Evolutionary conservation across 2,113 vertebrate species (phyloP), one percentile per base, ranked within the genome.

Genomic region (Pomatostomus ruficeps): DNA sequence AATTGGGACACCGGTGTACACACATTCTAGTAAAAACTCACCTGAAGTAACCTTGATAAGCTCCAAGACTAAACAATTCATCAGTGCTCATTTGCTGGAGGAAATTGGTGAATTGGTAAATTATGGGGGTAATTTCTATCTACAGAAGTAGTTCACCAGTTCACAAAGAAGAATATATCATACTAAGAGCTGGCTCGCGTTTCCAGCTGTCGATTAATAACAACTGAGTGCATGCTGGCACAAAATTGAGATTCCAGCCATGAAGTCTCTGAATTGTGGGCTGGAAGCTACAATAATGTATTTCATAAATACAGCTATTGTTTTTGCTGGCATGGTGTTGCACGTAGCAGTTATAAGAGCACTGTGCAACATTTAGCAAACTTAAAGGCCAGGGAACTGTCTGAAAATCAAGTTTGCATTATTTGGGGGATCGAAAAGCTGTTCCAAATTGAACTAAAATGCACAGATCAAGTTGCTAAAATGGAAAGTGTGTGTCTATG

Each of bases 251-350:
- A 93, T 97, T 96, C 78, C 91, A 95, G 40, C 78, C 67, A 55
- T 72, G 90, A 86, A 93, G 74, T 55, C 73, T 92, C 81, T 73
- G 74, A 91, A 94, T 43, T 82, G 84, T 79, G 46, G 95, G 84
- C 68, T 94, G 90, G 83, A 92, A 96, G 57, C 55, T 40, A 15
- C 77, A 91, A 46, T 91, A 88, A 95, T 48, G 33, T 85, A 88
- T 93, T 95, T 93, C 81, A 82, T 85, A 95, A 93, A 89, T 94
- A 36, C 68, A 65, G 61, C 94, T 93, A 90, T 92, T 96, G 96
- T 95, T 95, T 96, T 95, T 93, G 67, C 85, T 97, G 96, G 96
- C 88, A 42, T 88, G 12, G 3, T 21, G 40, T 35, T 55, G 55
- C 57, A 84, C 5, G 0, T 29, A 85, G 87, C 79, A 77, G 54